A percentile compares a stretch with the other conserved stretches of the same genome.
phyloP scores from a whole-genome alignment of 1,140 invertebrate genomes.

The Saccostrea echinata region DNA sequence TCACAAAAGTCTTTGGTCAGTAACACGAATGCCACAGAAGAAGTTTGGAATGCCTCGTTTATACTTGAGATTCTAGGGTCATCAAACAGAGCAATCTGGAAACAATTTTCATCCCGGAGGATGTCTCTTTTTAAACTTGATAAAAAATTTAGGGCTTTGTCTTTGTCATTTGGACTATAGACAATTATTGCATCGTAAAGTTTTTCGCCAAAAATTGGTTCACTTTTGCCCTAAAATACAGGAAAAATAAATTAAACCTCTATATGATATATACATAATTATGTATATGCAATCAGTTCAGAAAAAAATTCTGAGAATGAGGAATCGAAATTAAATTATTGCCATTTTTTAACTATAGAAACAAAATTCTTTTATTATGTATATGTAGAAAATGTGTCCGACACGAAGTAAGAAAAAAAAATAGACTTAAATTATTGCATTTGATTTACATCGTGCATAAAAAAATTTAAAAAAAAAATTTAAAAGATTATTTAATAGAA shows the following conservation, averaged over 20 bases:
- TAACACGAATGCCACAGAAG: background rate
- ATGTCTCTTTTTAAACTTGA: background rate
- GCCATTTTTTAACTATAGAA: no score
- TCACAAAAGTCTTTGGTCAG: constrained; percentile 19
- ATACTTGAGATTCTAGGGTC: background rate
- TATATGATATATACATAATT: no score
- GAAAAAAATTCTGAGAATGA: no score
- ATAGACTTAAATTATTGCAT: no score
- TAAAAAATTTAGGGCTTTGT: background rate
- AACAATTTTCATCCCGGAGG: background rate
- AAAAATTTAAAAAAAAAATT: no score
- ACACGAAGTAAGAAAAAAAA: no score
- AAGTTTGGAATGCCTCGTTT: background rate
- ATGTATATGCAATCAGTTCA: no score
- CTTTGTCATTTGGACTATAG: background rate
- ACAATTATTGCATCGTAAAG: background rate
- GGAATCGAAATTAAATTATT: no score
- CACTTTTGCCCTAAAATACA: background rate
- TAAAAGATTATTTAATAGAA: no score
- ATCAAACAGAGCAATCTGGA: background rate
- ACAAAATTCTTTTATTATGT: no score
- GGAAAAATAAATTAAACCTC: background rate
- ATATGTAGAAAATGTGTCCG: no score
- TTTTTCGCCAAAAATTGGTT: background rate
- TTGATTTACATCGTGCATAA: no score